Conservation (phyloP, 2,888 invertebrate genomes). For the Drepanosiphum platanoidis region DNA sequence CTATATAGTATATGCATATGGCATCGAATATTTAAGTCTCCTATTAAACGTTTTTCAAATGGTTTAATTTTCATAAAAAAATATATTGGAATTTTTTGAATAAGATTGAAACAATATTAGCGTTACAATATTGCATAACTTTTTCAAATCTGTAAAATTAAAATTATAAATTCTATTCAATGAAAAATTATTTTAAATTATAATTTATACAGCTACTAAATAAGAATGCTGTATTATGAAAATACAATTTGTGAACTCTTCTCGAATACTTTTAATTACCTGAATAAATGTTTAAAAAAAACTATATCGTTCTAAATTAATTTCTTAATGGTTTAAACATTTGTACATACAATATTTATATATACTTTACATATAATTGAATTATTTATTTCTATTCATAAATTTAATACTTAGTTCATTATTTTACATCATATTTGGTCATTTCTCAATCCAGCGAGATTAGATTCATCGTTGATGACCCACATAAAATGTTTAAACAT, state of each 20-base stretch:
- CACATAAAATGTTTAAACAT: conserved; percentile 49
- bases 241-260: not conserved
- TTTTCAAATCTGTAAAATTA: not conserved
- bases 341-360: not conserved
- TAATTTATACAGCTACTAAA: not conserved
- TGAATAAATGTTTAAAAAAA: not conserved
- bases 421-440: conserved; percentile 16
- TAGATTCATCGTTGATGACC: conserved; percentile 42
- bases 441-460: not conserved
- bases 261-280: not conserved
- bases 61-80: not conserved
- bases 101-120: too few species aligned
- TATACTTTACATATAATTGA: not conserved
- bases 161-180: not conserved
- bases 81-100: not conserved
- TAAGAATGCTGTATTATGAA: not conserved
- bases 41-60: not conserved
- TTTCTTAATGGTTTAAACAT: not conserved
- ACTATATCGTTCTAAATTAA: not conserved
- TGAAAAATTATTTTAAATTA: not conserved
- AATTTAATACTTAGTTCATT: not conserved
- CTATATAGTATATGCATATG: not conserved
- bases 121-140: not conserved
- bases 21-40: not conserved
- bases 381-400: not conserved